phyloP scores from a whole-genome alignment of 2,797 vertebrate species.

The Hafferia zeledoni region DNA sequence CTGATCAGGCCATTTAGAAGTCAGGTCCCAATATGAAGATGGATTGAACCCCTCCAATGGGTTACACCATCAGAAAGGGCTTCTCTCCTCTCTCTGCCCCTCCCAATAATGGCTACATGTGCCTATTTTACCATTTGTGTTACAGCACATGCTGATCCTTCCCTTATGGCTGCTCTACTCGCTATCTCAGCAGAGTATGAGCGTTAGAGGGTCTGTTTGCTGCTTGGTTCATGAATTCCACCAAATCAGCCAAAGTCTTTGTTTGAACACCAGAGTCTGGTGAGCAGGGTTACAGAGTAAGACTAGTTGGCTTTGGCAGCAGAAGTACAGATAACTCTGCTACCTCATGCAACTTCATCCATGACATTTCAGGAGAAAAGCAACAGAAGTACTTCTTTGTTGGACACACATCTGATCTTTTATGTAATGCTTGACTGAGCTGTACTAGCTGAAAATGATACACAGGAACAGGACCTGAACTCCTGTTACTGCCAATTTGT shows the following conservation, averaged over 20 bases:
- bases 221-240: not conserved
- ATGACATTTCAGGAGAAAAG: not conserved
- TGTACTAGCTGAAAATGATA: not conserved
- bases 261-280: not conserved
- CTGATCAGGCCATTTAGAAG: not conserved
- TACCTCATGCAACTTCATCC: not conserved
- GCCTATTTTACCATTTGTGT: not conserved
- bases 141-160: fast-evolving
- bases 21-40: fast-evolving
- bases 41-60: not conserved
- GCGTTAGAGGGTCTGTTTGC: not conserved
- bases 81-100: not conserved
- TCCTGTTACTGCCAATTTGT: not conserved
- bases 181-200: not conserved
- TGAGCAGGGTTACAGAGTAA: not conserved
- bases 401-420: not conserved
- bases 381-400: not conserved
- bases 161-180: not conserved
- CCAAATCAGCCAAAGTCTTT: not conserved
- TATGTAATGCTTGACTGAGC: not conserved
- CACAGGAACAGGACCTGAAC: not conserved
- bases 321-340: not conserved
- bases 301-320: not conserved
- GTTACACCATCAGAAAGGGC: not conserved
- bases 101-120: fast-evolving